phyloP scores from a whole-genome alignment of 2,888 invertebrate species.

The Papilio elwesi region DNA sequence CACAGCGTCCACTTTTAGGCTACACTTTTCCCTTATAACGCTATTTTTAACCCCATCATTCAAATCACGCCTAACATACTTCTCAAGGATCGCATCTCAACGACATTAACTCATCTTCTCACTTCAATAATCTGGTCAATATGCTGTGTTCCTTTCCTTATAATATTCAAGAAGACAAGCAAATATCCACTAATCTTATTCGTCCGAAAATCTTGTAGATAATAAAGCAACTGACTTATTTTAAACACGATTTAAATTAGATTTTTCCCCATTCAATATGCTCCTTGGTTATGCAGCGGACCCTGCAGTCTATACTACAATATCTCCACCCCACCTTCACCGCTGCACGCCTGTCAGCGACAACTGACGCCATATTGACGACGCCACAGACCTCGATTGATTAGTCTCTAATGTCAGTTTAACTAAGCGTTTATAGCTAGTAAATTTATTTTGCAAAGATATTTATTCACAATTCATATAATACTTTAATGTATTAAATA shows the following conservation, averaged over 20 bases:
- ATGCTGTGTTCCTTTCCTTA: too few relatives aligned
- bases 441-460: too few relatives aligned
- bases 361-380: conserved; percentile 37
- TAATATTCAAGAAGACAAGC: too few relatives aligned
- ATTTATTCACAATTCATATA: background rate
- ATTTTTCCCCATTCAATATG: conserved; percentile 9
- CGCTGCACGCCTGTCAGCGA: conserved; percentile 23
- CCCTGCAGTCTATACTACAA: conserved; percentile 5
- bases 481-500: too few relatives aligned
- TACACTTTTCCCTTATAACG: too few relatives aligned
- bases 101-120: too few relatives aligned
- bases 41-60: too few relatives aligned
- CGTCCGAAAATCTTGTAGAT: background rate
- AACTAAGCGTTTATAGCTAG: background rate
- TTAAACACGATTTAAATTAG: conserved; percentile 1
- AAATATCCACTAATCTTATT: too few relatives aligned
- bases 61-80: too few relatives aligned
- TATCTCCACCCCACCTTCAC: conserved; percentile 17
- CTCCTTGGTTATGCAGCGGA: background rate
- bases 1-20: too few relatives aligned
- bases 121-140: too few relatives aligned
- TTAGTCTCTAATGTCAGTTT: conserved; percentile 31
- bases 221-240: background rate
- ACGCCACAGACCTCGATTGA: conserved; percentile 28
- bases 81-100: too few relatives aligned